Evolutionary conservation across 2,113 vertebrate genomes (phyloP).

Genomic region (Lycocorax pyrrhopterus): DNA sequence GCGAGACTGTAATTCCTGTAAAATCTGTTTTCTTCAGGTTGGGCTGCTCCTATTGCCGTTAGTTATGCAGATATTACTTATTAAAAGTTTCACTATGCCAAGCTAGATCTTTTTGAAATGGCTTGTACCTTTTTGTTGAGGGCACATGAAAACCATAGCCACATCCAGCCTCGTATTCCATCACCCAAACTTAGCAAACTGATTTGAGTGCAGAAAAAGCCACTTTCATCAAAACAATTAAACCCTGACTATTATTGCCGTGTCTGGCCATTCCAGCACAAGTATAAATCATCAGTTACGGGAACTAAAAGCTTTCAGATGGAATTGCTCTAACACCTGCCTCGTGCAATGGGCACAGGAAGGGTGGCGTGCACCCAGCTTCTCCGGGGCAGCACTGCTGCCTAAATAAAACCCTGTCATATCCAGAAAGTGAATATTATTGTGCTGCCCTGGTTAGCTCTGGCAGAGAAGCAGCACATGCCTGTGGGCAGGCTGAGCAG

Average conservation of each 20-base stretch:
- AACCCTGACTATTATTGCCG: neutral
- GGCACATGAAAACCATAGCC: accelerated
- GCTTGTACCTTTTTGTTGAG: neutral
- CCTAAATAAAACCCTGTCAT: neutral
- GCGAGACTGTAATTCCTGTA: slow-evolving; percentile 31
- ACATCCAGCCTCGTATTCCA: neutral
- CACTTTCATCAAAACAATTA: slow-evolving; percentile 48
- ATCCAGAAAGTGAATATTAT: neutral
- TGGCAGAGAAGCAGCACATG: neutral
- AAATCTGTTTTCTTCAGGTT: slow-evolving; percentile 54
- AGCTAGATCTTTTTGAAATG: neutral
- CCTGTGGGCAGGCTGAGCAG: neutral
- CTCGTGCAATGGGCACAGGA: neutral
- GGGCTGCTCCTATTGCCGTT: neutral
- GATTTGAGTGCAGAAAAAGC: neutral
- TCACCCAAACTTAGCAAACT: slow-evolving; percentile 7
- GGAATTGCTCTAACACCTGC: neutral
- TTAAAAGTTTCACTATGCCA: neutral
- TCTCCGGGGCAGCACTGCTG: accelerated
- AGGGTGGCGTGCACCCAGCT: neutral
- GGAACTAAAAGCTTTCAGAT: slow-evolving; percentile 35
- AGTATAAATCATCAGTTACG: slow-evolving; percentile 8
- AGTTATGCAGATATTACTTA: neutral
- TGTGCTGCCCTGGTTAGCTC: neutral
- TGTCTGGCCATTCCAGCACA: neutral